Conservation (phyloP, 1,140 invertebrate genomes). For the Artemia franciscana region DNA sequence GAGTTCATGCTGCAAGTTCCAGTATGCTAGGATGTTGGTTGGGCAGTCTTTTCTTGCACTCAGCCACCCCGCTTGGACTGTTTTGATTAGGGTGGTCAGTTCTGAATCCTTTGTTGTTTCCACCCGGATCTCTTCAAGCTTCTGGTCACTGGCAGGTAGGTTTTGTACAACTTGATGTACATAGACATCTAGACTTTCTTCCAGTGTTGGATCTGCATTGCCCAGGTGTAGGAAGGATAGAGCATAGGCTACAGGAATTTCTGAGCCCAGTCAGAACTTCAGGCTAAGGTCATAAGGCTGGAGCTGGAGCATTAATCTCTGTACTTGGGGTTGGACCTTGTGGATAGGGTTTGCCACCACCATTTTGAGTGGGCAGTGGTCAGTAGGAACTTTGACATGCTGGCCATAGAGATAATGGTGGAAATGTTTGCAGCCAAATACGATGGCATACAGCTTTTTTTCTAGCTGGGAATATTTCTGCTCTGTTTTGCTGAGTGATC, state of each 20-base stretch:
- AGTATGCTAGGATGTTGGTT: not conserved
- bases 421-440: conserved; percentile 22
- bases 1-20: no score
- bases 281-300: not conserved
- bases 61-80: not conserved
- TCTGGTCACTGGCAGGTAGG: not conserved
- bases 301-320: not conserved
- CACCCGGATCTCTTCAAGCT: not conserved
- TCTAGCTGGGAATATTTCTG: conserved; percentile 25
- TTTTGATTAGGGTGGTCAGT: not conserved
- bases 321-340: not conserved
- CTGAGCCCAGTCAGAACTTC: not conserved
- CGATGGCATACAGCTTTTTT: conserved; percentile 23
- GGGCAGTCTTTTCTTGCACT: not conserved
- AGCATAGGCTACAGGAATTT: not conserved
- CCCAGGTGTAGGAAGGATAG: not conserved
- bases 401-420: conserved; percentile 20
- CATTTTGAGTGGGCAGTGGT: conserved; percentile 17
- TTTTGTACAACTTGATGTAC: not conserved
- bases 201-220: not conserved
- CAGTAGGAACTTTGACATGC: conserved; percentile 16
- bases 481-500: conserved; percentile 20
- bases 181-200: not conserved
- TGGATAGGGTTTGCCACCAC: not conserved
- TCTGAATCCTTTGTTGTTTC: not conserved